Evolutionary conservation across 2,888 invertebrate species (phyloP), one percentile per base, ranked within the genome.

Genomic region (Idaea straminata): DNA sequence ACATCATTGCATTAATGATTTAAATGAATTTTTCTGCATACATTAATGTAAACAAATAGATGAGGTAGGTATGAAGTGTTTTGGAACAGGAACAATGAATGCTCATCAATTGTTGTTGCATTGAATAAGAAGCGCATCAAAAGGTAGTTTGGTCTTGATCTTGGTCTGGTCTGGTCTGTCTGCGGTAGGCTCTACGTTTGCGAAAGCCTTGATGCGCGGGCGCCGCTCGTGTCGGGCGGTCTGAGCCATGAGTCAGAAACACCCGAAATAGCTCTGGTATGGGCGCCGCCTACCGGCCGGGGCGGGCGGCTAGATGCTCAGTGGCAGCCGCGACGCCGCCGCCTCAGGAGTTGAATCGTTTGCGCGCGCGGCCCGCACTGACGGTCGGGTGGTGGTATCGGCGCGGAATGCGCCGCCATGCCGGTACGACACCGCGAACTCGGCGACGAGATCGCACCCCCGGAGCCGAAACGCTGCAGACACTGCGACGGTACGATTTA

Each of bases 381-480:
- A 84, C 82, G 80, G 78, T 84, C 86, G 85, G 83, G 86, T 83
- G 84, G 84, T 83, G 87, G 88, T 87, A 88, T 85, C 83, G 92
- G 92, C 92, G 92, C 92, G 92, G 89, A 89, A 91, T 91, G 91
- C 91, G 92, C 91, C 88, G 93, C 92, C 92, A 93, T 93, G 93
- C 93, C 93, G 90, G 93, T 93, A 88, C 91, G 93, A 89, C 92
- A 93, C 83, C 93, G 93, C 91, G 91, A 91, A 86, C 90, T 90
- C 89, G 91, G 92, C 89, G 93, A 93, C 86, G 92, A 92, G 85
- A 86, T 91, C 90, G 92, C 92, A 84, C 87, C 91, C 83, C 96
- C 96, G 94, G 96, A 96, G 95, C 96, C 96, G 93, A 97, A 97
- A 94, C 96, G 97, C 95, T 97, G 97, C 96, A 96, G 96, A 94